A percentile compares a stretch with the other conserved stretches of the same genome.
Evolutionary conservation across 2,797 vertebrate genomes (phyloP).

Genomic region (Clarias pachynema): DNA sequence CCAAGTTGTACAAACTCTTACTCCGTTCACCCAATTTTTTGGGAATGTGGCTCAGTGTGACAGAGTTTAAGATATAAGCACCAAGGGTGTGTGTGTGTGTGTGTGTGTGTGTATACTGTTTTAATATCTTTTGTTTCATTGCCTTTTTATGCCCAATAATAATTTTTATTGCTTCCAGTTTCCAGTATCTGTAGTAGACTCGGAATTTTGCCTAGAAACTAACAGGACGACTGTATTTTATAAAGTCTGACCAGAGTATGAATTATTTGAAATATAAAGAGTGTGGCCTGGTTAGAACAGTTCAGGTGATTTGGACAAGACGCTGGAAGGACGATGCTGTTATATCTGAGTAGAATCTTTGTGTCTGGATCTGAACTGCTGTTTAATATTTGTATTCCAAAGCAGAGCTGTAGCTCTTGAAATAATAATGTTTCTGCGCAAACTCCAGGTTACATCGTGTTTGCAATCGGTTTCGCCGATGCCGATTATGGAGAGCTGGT

Average conservation of each 20-base stretch:
- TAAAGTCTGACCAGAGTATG: background rate
- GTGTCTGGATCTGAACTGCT: background rate
- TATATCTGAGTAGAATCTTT: background rate
- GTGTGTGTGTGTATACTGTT: too few species aligned
- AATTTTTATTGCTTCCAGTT: background rate
- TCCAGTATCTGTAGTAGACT: too few species aligned
- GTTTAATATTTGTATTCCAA: background rate
- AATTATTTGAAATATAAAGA: background rate
- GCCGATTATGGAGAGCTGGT: constrained; percentile 93
- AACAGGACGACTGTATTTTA: background rate
- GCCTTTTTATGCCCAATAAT: background rate
- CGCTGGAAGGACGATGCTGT: background rate
- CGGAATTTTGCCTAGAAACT: too few species aligned
- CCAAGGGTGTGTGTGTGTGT: too few species aligned
- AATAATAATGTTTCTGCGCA: background rate
- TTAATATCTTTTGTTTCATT: background rate
- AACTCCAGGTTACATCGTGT: constrained; percentile 86
- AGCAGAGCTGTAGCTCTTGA: background rate
- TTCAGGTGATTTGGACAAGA: background rate
- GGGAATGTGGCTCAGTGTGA: too few species aligned
- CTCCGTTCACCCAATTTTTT: too few species aligned
- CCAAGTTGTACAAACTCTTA: too few species aligned
- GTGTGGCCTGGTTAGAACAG: background rate
- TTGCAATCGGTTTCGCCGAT: constrained; percentile 93
- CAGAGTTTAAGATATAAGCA: too few species aligned